phyloP scores from a whole-genome alignment of 1,140 invertebrate species.

The Heliothis subflexa region DNA sequence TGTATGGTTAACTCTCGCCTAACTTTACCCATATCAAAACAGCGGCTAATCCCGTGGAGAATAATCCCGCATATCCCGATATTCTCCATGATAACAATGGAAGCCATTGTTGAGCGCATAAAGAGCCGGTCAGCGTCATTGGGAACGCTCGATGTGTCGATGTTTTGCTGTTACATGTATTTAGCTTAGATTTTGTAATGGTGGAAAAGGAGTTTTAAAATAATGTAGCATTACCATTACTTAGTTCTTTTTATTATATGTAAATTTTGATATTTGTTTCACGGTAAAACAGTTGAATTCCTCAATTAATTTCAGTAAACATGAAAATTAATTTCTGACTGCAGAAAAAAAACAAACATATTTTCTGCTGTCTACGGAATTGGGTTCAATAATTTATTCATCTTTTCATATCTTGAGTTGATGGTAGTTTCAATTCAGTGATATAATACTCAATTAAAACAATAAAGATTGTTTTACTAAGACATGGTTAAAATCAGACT shows the following conservation, averaged over 20 bases:
- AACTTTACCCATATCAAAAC: background rate
- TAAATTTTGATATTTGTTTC: background rate
- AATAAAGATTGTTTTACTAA: too few species aligned
- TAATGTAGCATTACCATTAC: background rate
- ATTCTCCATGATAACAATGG: conserved; percentile 27
- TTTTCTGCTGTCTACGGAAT: too few species aligned
- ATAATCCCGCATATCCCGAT: conserved; percentile 15
- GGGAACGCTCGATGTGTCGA: conserved; percentile 6
- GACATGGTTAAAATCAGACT: too few species aligned
- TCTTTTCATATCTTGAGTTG: too few species aligned
- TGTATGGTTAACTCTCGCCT: too few species aligned
- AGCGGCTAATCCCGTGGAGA: conserved; percentile 1
- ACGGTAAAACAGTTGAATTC: too few species aligned
- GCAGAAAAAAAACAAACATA: too few species aligned
- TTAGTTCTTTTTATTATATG: background rate
- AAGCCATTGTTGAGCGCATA: background rate
- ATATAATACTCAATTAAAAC: too few species aligned
- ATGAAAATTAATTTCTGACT: too few species aligned
- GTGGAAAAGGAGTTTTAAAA: background rate
- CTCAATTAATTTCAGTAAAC: too few species aligned
- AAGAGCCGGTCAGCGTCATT: conserved; percentile 18
- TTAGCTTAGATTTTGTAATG: background rate
- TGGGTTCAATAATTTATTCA: too few species aligned
- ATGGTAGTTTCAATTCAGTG: too few species aligned
- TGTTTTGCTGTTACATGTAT: conserved; percentile 27